These are phyloP conservation scores for Sus cebifrons DNA, from an alignment of 2,797 vertebrate species.

Conservation along the genomic window DNA sequence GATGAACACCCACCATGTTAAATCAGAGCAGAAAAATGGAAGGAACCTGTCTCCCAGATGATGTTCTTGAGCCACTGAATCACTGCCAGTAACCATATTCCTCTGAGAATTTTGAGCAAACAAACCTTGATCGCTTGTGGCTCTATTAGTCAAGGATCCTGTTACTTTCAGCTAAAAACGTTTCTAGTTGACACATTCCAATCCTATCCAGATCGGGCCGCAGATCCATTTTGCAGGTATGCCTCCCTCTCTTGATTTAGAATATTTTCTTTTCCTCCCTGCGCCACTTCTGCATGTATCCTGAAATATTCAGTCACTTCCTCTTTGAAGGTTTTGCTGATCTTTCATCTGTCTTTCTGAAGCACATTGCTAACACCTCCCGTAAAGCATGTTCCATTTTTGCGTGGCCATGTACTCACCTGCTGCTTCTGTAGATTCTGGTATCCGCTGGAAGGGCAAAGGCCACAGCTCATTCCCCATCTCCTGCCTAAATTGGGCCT, in stretches of 20 bases:
- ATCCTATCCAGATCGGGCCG: neutral
- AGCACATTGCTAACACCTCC: neutral
- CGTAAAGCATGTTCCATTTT: neutral
- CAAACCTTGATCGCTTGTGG: neutral
- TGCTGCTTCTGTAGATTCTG: neutral
- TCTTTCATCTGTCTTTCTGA: neutral
- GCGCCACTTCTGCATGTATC: neutral
- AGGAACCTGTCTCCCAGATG: constrained; percentile 13
- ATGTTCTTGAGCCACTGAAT: neutral
- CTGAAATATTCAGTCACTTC: neutral
- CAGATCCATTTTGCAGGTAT: neutral
- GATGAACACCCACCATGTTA: constrained; percentile 9
- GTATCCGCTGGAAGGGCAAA: neutral
- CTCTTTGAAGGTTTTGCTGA: neutral
- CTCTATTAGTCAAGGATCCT: neutral
- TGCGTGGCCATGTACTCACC: neutral
- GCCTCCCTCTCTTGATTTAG: neutral
- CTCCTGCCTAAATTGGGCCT: neutral
- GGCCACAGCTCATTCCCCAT: neutral
- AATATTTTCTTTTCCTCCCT: neutral
- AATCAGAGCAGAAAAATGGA: constrained; percentile 12
- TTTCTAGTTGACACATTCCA: constrained; percentile 39
- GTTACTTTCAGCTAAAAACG: neutral
- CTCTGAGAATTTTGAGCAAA: constrained; percentile 42
- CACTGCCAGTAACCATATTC: neutral